Conservation (phyloP, 2,888 invertebrate genomes). For the Teinopalpus imperialis region DNA sequence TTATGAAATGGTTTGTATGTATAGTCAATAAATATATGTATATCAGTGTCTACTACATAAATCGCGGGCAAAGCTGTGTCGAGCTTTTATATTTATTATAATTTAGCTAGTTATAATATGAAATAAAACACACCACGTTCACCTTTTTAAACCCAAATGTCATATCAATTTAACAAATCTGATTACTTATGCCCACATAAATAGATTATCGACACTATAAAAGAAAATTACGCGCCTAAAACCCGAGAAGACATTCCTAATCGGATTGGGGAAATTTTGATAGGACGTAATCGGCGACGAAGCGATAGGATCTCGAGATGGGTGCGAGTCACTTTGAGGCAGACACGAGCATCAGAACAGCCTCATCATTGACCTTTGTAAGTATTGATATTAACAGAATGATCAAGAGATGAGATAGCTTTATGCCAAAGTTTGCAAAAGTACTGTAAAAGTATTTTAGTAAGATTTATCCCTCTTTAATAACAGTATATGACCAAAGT, state of each 20-base stretch:
- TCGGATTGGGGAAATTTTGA: conserved; percentile 44
- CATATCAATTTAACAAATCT: no score
- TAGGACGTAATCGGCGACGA: conserved; percentile 37
- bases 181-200: conserved; percentile 28
- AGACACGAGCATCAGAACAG: conserved; percentile 28
- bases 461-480: no score
- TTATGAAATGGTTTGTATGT: no score
- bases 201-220: conserved; percentile 38
- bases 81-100: no score
- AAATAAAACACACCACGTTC: no score
- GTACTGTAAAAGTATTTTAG: no score
- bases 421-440: conserved; percentile 8
- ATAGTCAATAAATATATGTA: no score
- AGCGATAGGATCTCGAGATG: conserved; percentile 51
- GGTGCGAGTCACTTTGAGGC: conserved; percentile 34
- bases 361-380: conserved; percentile 31
- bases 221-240: conserved; percentile 38
- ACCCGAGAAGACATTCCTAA: conserved; percentile 46
- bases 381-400: conserved; percentile 6
- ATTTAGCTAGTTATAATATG: no score
- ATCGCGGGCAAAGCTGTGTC: no score
- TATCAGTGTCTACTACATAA: no score
- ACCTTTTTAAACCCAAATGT: no score
- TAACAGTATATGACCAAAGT: no score
- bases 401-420: background rate